A percentile compares a stretch with the other conserved stretches of the same genome.
These are phyloP conservation scores for Rhagonycha lutea DNA, from an alignment of 2,888 invertebrate species.

Conservation along the genomic window DNA sequence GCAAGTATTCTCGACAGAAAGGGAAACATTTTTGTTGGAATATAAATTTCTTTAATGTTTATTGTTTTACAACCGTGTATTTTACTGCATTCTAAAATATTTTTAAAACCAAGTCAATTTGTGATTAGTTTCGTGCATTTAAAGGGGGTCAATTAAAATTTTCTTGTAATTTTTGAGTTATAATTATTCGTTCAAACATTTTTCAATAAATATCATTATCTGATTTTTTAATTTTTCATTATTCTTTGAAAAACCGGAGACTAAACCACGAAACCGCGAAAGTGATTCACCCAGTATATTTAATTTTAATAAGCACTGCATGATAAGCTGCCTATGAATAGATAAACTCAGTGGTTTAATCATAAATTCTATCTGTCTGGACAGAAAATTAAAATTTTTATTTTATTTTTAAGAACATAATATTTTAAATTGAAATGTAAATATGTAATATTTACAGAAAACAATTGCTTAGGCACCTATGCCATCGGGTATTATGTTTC, in stretches of 20 bases:
- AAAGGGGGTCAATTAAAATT: background rate
- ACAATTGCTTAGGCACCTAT: too few species aligned
- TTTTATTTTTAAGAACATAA: background rate
- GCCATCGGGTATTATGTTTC: too few species aligned
- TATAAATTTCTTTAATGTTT: background rate
- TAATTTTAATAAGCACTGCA: background rate
- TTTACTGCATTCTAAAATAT: background rate
- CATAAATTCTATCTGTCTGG: background rate
- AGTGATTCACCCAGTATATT: background rate
- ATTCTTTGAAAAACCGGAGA: too few species aligned
- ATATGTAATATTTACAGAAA: too few species aligned
- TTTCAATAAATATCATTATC: too few species aligned
- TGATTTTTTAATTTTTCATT: too few species aligned
- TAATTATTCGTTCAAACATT: too few species aligned
- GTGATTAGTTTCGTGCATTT: background rate
- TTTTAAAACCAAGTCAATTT: background rate
- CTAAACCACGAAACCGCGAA: too few species aligned
- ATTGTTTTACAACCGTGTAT: background rate
- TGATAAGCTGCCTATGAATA: background rate
- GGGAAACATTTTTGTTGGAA: background rate
- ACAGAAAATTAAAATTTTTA: background rate
- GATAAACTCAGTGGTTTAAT: background rate
- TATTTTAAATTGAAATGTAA: background rate
- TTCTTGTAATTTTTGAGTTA: too few species aligned
- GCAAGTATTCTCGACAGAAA: background rate